Conservation (phyloP, 2,113 vertebrate genomes). For the Notarius quadriscutis region DNA sequence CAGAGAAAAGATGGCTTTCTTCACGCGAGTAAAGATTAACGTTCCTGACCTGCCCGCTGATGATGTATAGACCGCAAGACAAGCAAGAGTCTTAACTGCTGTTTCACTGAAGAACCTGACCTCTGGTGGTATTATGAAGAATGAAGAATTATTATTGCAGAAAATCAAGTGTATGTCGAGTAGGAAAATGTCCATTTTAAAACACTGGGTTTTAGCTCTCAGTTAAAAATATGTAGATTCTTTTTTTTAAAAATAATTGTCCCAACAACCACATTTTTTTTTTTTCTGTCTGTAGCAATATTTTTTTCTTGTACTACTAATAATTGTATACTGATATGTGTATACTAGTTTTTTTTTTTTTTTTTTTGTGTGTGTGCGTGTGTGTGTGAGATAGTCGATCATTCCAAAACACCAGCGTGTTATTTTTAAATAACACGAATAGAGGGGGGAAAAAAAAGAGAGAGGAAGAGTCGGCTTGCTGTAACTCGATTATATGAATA, state of each 20-base stretch:
- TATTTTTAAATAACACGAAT: slow-evolving; percentile 18
- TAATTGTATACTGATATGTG: slow-evolving; percentile 57
- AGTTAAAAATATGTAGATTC: slow-evolving; percentile 65
- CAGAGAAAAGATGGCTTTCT: slow-evolving; percentile 99
- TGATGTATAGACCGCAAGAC: slow-evolving; percentile 82
- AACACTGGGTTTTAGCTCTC: slow-evolving; percentile 63
- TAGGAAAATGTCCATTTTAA: slow-evolving; percentile 52
- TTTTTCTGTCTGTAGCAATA: slow-evolving; percentile 45
- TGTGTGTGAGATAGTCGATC: slow-evolving; percentile 35
- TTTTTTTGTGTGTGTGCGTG: slow-evolving; percentile 6
- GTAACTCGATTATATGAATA: slow-evolving; percentile 52
- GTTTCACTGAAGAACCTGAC: slow-evolving; percentile 63
- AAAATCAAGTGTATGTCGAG: slow-evolving; percentile 43
- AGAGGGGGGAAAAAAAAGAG: not conserved
- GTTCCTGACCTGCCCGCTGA: slow-evolving; percentile 88
- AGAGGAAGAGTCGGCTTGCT: slow-evolving; percentile 13
- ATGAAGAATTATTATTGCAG: slow-evolving; percentile 48
- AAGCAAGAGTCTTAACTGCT: slow-evolving; percentile 70
- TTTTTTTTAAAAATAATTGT: slow-evolving; percentile 54
- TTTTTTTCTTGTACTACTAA: slow-evolving; percentile 68
- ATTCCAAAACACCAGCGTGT: slow-evolving; percentile 40
- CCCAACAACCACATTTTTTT: slow-evolving; percentile 52
- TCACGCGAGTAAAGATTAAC: slow-evolving; percentile 87
- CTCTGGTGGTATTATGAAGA: slow-evolving; percentile 71
- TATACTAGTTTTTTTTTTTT: slow-evolving; percentile 21